phyloP scores from a whole-genome alignment of 2,888 invertebrate genomes.

The Diloba caeruleocephala region DNA sequence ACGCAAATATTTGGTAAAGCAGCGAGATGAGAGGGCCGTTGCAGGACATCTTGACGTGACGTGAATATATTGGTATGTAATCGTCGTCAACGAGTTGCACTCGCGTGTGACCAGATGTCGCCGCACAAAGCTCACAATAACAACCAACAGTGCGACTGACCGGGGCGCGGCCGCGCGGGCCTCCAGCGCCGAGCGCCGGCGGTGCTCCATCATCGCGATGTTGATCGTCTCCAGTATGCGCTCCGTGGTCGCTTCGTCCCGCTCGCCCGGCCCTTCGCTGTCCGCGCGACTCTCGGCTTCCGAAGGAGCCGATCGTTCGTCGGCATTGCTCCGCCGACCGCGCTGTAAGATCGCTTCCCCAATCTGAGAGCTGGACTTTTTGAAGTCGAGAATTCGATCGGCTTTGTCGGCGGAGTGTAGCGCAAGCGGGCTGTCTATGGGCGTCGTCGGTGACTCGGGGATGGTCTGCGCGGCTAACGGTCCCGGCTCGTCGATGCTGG shows the following conservation, averaged over 20 bases:
- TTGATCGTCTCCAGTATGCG: constrained; percentile 73
- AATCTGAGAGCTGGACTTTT: constrained; percentile 77
- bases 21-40: no score
- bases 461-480: constrained; percentile 67
- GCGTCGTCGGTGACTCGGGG: constrained; percentile 76
- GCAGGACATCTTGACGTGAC: no score
- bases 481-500: constrained; percentile 58
- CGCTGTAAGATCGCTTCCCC: constrained; percentile 75
- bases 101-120: no score
- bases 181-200: constrained; percentile 51
- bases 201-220: constrained; percentile 69
- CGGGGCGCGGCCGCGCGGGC: neutral
- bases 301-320: neutral
- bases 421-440: constrained; percentile 70
- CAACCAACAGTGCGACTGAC: no score
- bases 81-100: no score
- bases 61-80: no score
- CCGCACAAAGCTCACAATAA: no score
- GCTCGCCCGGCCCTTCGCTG: neutral
- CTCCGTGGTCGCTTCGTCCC: constrained; percentile 41
- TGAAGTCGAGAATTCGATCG: constrained; percentile 79
- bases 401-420: constrained; percentile 65
- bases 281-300: neutral
- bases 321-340: constrained; percentile 36
- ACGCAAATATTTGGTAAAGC: no score